Base-by-base conservation (phyloP, 2,888 invertebrate genomes). In the Aphidoletes aphidimyza region DNA sequence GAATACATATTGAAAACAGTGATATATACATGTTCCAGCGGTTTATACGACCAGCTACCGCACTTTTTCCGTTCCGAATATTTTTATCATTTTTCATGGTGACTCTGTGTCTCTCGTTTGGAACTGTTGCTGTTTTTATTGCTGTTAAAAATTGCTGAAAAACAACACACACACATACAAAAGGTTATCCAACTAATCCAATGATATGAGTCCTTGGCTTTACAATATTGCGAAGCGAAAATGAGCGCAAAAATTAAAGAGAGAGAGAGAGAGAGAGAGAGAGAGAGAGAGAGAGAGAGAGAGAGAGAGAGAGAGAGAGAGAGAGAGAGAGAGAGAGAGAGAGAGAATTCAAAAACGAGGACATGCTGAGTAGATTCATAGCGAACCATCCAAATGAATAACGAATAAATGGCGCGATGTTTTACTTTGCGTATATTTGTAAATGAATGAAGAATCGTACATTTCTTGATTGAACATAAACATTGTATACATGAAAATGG, bases 11-110 rank as follows among this genome's bases (percentile, higher is more conserved):
- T 2, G 47, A 54, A 2, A 30, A 69, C 69, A 69, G 69, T 69
- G 69, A 69, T 69, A 69, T n/a, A n/a, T 69, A 69, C 69, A 69
- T 30, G 30, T 69, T 69, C 14, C 69, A 69, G 69, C 30, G 69
- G 69, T 69, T 69, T 30, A 30, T 34, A 22, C n/a, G 22, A n/a
- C n/a, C 11, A 69, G 30, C 9, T 1, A 69, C 34, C 69, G 30
- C 30, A 69, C 69, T 69, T 69, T 69, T 30, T 69, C 0, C 69
- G n/a, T n/a, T n/a, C 14, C 34, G 30, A 69, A 54, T 69, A 69
- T 69, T 69, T 69, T 69, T 69, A 69, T 69, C 69, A 69, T 69
- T 69, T 69, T 69, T 69, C 69, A 30, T 69, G 69, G n/a, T n/a
- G n/a, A n/a, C n/a, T n/a, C 22, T 26, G 26, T 54, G 0, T 54